phyloP scores from a whole-genome alignment of 2,888 invertebrate species.

The Scaptomyza cyrtandrae region DNA sequence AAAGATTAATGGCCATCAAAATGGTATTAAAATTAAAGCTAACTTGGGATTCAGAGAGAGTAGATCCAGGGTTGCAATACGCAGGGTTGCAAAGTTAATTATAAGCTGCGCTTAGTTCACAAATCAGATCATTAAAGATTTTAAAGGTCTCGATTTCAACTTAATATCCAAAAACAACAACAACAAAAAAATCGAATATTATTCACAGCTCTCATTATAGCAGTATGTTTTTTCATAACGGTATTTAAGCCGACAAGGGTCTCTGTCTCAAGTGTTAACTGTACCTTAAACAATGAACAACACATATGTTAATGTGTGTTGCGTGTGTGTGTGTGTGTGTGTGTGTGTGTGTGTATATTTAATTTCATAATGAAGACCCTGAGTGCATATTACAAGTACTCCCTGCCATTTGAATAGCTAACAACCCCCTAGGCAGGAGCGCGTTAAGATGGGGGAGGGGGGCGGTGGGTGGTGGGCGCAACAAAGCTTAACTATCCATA shows the following conservation, averaged over 20 bases:
- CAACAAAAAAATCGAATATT: not conserved
- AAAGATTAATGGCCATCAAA: conserved; percentile 14
- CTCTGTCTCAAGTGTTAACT: conserved; percentile 62
- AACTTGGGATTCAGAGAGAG: conserved; percentile 4
- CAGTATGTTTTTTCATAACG: conserved; percentile 7
- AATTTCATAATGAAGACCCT: conserved; percentile 71
- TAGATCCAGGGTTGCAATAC: not conserved
- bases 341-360: conserved; percentile 53
- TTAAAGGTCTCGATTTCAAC: conserved; percentile 18
- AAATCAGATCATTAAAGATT: conserved; percentile 13
- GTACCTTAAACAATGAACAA: conserved; percentile 34
- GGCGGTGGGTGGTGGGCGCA: not conserved
- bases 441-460: not conserved
- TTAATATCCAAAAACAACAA: not conserved
- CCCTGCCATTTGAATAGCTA: conserved; percentile 58
- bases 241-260: conserved; percentile 21
- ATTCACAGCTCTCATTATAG: conserved; percentile 1
- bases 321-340: conserved; percentile 15
- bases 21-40: conserved; percentile 16
- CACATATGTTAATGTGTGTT: conserved; percentile 6
- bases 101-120: conserved; percentile 5
- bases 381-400: conserved; percentile 48
- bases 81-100: conserved; percentile 21
- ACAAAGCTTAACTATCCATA: conserved; percentile 41
- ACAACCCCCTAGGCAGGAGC: conserved; percentile 31